phyloP scores from a whole-genome alignment of 2,113 vertebrate species.

The Gnathonemus longibarbis region DNA sequence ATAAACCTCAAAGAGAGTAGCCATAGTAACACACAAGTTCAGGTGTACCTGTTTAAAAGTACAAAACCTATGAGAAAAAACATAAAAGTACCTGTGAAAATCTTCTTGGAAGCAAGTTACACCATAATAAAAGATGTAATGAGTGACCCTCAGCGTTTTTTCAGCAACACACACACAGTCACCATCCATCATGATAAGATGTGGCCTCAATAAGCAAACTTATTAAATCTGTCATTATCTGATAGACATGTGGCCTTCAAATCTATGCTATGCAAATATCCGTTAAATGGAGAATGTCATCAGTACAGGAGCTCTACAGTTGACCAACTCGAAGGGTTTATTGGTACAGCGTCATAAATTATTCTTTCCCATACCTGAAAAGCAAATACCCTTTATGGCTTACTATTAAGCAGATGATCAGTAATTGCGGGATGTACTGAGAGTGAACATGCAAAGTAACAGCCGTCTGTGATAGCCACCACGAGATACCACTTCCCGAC shows the following conservation, averaged over 20 bases:
- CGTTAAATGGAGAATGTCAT: background rate
- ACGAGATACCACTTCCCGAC: background rate
- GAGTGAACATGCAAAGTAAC: background rate
- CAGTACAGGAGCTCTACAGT: background rate
- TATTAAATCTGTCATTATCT: background rate
- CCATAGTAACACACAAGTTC: background rate
- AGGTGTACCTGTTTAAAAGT: background rate
- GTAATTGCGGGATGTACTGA: background rate
- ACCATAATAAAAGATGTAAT: background rate
- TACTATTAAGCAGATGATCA: background rate
- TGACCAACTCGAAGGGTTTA: background rate
- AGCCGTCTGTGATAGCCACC: background rate
- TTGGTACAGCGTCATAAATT: background rate
- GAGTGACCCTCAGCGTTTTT: background rate
- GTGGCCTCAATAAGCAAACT: background rate
- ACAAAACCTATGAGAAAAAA: background rate
- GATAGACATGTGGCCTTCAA: background rate
- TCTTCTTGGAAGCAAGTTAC: background rate
- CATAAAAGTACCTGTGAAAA: background rate
- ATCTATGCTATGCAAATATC: background rate
- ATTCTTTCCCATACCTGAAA: background rate
- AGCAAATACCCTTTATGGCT: background rate
- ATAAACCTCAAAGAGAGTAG: background rate
- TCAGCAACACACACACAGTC: background rate
- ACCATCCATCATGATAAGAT: background rate